Evolutionary conservation across 2,888 invertebrate species (phyloP).

Genomic region (Troides oblongomaculatus): DNA sequence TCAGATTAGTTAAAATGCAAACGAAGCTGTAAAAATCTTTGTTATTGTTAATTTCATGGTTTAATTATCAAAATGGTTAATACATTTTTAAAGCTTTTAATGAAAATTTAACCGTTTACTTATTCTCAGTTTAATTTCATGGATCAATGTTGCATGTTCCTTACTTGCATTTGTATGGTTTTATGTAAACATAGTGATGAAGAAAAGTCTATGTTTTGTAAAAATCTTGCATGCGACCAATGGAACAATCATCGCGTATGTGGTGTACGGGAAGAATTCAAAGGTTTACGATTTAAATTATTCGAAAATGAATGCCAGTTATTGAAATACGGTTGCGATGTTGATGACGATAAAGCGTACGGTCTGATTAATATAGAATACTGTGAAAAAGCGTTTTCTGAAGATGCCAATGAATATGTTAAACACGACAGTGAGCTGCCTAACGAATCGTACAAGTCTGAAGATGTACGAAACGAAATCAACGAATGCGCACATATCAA

Average conservation of each 20-base stretch:
- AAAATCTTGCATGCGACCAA: conserved; percentile 43
- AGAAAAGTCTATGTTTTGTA: conserved; percentile 48
- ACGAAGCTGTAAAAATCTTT: too few relatives aligned
- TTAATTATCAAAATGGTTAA: too few relatives aligned
- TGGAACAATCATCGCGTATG: conserved; percentile 42
- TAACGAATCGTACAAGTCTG: background rate
- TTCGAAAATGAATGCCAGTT: conserved; percentile 60
- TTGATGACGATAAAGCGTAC: conserved; percentile 44
- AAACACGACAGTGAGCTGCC: conserved; percentile 18
- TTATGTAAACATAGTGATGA: conserved; percentile 7
- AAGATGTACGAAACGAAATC: background rate
- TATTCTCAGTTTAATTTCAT: background rate
- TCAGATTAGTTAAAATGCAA: too few relatives aligned
- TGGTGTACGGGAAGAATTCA: conserved; percentile 47
- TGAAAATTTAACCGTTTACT: too few relatives aligned
- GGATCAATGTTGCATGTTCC: background rate
- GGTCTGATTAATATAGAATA: conserved; percentile 50
- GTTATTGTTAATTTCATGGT: too few relatives aligned
- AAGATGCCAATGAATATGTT: conserved; percentile 20
- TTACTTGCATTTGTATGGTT: conserved; percentile 1
- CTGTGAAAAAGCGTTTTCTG: conserved; percentile 42
- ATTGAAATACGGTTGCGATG: conserved; percentile 54
- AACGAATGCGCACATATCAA: conserved; percentile 36
- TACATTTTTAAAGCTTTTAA: too few relatives aligned
- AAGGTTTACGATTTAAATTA: conserved; percentile 44